Evolutionary conservation across 2,797 vertebrate species (phyloP).

Genomic region (Eospalax fontanierii): DNA sequence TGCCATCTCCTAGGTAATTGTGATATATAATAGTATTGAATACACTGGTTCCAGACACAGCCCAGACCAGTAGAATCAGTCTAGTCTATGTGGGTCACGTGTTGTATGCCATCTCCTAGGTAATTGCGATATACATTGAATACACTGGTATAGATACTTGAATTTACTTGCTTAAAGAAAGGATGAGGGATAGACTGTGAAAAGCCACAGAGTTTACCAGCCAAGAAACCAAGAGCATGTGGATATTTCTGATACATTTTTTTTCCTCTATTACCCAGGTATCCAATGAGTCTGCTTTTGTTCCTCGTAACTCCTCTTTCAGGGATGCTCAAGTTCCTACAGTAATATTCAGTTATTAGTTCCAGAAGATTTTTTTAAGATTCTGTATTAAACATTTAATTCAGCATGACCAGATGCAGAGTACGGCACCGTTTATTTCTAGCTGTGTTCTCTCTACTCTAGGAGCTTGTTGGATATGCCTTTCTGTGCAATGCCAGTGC

Average conservation of each 20-base stretch:
- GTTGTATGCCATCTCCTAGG: not conserved
- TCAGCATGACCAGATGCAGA: not conserved
- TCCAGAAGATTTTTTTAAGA: constrained; percentile 53
- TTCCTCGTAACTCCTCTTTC: not conserved
- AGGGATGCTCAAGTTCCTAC: not conserved
- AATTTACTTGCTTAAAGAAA: not conserved
- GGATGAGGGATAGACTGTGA: not conserved
- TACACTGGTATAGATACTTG: not conserved
- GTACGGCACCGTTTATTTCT: constrained; percentile 50
- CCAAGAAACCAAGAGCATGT: not conserved
- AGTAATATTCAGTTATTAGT: not conserved
- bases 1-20: not conserved
- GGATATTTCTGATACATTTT: constrained; percentile 22
- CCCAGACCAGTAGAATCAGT: not conserved
- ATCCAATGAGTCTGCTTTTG: not conserved
- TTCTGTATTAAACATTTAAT: constrained; percentile 48
- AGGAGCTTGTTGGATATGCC: not conserved
- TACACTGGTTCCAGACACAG: not conserved
- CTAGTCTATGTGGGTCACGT: not conserved
- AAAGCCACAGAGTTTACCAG: not conserved
- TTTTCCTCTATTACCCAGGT: not conserved
- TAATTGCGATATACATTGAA: not conserved
- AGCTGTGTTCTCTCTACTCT: not conserved
- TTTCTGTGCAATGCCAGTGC: constrained; percentile 17
- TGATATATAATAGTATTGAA: not conserved